Base-by-base conservation (phyloP, 37 sponge, comb jelly and placozoan genomes). In the Geodia barretti region DNA sequence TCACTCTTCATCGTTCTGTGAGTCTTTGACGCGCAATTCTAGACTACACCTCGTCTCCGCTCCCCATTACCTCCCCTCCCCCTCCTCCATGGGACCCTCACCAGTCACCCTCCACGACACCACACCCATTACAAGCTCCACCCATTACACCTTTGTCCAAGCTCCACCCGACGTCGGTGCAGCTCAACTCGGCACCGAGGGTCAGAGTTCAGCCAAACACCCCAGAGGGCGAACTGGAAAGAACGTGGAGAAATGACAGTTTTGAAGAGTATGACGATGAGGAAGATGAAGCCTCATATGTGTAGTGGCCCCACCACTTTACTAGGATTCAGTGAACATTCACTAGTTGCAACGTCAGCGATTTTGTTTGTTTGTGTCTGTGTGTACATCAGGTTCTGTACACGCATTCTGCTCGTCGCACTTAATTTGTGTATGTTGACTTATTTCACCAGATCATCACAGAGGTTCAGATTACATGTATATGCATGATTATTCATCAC, bases 61-160 rank as follows among this genome's bases (percentile, higher is more conserved):
- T 61, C 82, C 82, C 9, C 41, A n/a, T n/a, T n/a, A 11, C 78
- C 78, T 19, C 86, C 86, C 54, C 70, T 30, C 74, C 79, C 23
- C 70, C 86, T 33, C 86, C 86, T 5, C 43, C 41, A 58, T 17
- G 3, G 75, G 75, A 1, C 75, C 75, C 1, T 2, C 28, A 21
- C 75, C 75, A 14, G 61, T 74, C 30, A 28, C 33, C 59, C 19
- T 72, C 11, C 7, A 37, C 9, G 73, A 72, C 28, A 41, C 73
- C 14, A 72, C 21, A n/a, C 42, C 41, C 42, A 3, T 58, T 58
- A 11, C 60, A 58, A 58, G 24, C 9, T 28, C 64, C 64, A 62
- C 24, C 26, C 64, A 62, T 3, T 25, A 54, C 32, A 29, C 61
- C 14, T 29, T 43, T 26, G 66, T 9, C 25, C 26, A 19, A 58